phyloP scores from a whole-genome alignment of 2,888 invertebrate species.

The Caenorhabditis zanzibari region DNA sequence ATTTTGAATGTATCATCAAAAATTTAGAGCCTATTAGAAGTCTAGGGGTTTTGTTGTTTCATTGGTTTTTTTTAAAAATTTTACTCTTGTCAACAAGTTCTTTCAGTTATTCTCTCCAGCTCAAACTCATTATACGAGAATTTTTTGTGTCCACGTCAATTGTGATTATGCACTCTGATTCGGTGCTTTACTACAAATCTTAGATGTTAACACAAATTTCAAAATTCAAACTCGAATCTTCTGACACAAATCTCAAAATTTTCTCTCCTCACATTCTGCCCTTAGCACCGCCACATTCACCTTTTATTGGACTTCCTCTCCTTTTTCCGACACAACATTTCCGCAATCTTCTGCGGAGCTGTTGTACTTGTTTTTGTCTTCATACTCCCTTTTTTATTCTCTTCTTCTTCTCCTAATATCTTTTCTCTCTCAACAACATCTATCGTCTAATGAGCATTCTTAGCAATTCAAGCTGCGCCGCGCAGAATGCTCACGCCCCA shows the following conservation, averaged over 20 bases:
- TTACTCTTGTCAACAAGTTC: no score
- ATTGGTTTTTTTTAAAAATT: no score
- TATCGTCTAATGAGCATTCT: slow-evolving; percentile 56
- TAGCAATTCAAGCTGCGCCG: slow-evolving; percentile 9
- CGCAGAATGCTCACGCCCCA: background rate
- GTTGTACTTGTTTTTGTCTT: slow-evolving; percentile 44
- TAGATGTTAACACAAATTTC: background rate
- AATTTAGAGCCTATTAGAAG: no score
- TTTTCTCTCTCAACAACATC: slow-evolving; percentile 19
- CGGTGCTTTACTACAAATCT: background rate
- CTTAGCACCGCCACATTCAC: slow-evolving; percentile 19
- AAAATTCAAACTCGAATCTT: background rate
- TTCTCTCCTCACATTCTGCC: background rate
- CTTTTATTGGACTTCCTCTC: slow-evolving; percentile 18
- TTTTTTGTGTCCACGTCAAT: no score
- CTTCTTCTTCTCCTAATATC: background rate
- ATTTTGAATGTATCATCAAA: no score
- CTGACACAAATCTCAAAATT: background rate
- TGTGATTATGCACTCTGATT: no score
- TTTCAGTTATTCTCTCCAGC: background rate
- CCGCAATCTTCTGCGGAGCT: slow-evolving; percentile 25
- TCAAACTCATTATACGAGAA: no score
- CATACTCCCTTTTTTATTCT: background rate
- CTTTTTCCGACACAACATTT: slow-evolving; percentile 47
- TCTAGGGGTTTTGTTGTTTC: no score